Conservation (phyloP, 2,888 invertebrate genomes). For the Oscheius onirici region DNA sequence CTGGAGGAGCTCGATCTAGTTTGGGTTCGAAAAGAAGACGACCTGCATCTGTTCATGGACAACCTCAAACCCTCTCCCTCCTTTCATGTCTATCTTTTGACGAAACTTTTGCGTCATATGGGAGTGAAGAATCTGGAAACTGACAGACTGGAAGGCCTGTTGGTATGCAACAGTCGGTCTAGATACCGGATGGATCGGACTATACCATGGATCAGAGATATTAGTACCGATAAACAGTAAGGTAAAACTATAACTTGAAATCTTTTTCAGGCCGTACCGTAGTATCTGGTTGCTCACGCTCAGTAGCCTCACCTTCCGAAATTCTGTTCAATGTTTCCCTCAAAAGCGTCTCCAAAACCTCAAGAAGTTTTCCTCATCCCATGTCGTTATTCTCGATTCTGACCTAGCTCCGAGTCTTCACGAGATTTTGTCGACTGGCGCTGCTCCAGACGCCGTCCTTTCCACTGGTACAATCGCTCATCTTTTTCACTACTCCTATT, state of each 20-base stretch:
- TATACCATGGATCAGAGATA: conserved; percentile 23
- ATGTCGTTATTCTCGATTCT: neutral
- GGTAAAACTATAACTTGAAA: neutral
- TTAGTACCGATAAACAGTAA: neutral
- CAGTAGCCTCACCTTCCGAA: neutral
- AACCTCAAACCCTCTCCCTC: neutral
- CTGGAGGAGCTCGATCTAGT: conserved; percentile 10
- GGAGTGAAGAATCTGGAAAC: conserved; percentile 6
- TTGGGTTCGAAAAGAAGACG: neutral
- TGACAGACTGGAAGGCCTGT: neutral
- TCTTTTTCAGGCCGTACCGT: neutral
- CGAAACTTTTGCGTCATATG: neutral
- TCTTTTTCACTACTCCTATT: neutral
- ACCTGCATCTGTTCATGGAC: neutral
- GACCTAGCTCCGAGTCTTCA: neutral
- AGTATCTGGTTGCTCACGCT: neutral
- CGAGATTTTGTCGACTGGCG: neutral
- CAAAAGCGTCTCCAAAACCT: neutral
- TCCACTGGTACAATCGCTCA: conserved; percentile 9
- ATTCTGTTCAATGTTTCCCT: neutral
- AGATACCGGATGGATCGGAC: neutral
- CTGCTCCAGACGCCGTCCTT: conserved; percentile 8
- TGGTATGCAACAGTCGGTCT: neutral
- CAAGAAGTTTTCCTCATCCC: neutral
- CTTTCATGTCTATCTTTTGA: conserved; percentile 9